These are phyloP conservation scores for Sciurus niger DNA, from an alignment of 2,113 vertebrate genomes.

Conservation along the genomic window DNA sequence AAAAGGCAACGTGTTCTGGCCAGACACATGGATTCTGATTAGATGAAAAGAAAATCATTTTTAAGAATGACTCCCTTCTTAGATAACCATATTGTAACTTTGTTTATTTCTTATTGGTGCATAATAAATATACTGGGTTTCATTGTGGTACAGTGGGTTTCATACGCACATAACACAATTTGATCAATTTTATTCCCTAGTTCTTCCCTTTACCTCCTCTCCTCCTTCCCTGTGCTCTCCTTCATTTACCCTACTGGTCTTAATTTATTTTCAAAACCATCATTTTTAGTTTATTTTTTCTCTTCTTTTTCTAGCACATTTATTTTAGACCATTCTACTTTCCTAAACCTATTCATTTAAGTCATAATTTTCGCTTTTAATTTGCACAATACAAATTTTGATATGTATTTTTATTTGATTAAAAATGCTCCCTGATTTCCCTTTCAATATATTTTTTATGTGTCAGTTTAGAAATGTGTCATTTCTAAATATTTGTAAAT, in stretches of 20 bases:
- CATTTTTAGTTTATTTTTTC: background rate
- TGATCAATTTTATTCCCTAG: background rate
- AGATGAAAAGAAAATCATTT: background rate
- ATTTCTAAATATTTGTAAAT: background rate
- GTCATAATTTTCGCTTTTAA: background rate
- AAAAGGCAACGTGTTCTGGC: background rate
- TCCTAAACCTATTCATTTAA: background rate
- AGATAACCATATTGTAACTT: background rate
- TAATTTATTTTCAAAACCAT: background rate
- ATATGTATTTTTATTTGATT: background rate
- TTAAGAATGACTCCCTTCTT: background rate
- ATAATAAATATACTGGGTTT: background rate
- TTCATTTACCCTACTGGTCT: background rate
- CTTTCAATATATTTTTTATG: background rate
- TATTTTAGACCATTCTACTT: background rate
- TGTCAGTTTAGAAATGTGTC: background rate
- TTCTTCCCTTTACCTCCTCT: background rate
- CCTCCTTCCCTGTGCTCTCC: background rate
- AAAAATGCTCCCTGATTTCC: background rate
- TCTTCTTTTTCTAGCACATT: background rate
- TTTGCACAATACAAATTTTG: background rate
- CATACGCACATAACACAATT: background rate
- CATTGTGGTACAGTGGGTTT: background rate
- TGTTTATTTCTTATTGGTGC: background rate
- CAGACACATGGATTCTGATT: background rate